Base-by-base conservation (phyloP, 30 jellyfish, hydroid and myxozoan species). In the Aurelia aurita complex sp. Pacific region DNA sequence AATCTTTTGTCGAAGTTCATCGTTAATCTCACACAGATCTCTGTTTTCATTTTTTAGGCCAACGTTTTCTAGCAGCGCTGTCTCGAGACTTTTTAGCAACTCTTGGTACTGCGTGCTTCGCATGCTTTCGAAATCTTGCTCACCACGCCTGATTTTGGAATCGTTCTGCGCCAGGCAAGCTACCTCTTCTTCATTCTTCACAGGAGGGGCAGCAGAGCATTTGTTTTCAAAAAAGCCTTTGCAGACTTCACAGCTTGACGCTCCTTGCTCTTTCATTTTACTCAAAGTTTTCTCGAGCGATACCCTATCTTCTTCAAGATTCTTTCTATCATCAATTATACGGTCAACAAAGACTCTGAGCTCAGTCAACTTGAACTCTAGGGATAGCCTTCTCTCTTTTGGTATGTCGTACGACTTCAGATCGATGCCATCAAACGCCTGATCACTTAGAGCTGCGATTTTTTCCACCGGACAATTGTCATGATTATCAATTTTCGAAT, bases 341-440 rank as follows among this genome's bases (percentile, higher is more conserved):
- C 78, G 76, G 17, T 74, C 85, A 11, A 74, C 87, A 67, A 84
- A 84, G 0, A 52, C 71, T n/a, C 87, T 59, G 53, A 84, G 82
- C 16, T 74, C 82, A 16, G 52, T 67, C 69, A 84, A 34, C 46
- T 74, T 73, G 35, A 75, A 11, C 46, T 84, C 93, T 52, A 84
- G 60, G 15, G 93, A 75, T 5, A 29, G 50, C 77, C 93, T 73
- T 36, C 81, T 67, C 12, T 84, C 82, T n/a, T 63, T 51, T 6
- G 93, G 93, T 33, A 84, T 67, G 29, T 74, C 93, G 69, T 74
- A 84, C 67, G 67, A 19, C 18, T 84, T 86, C 70, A 84, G 57
- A 35, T 84, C 87, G 35, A 84, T 84, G 12, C 57, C 57, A 43
- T 84, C 87, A 75, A 84, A 74, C 0, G 76, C 78, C 54, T 64